phyloP scores from a whole-genome alignment of 2,888 invertebrate species.

The Endotricha flammealis region DNA sequence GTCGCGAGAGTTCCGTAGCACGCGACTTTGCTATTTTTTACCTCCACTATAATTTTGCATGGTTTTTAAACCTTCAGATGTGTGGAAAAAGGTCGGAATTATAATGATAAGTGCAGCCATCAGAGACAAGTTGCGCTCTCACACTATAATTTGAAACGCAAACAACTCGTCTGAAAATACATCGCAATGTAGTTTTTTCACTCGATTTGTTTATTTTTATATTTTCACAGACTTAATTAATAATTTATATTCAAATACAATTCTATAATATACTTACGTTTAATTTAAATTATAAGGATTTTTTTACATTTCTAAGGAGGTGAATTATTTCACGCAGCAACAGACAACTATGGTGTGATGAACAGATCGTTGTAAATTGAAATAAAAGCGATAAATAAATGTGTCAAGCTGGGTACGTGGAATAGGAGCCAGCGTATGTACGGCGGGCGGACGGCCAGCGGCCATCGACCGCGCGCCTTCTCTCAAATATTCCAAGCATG shows the following conservation, averaged over 20 bases:
- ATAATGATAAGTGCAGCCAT: constrained; percentile 22
- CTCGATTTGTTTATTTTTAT: too few relatives aligned
- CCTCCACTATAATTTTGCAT: constrained; percentile 24
- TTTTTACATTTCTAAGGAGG: too few relatives aligned
- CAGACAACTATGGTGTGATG: too few relatives aligned
- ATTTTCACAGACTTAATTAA: too few relatives aligned
- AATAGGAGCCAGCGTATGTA: neutral
- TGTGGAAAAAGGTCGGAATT: constrained; percentile 30
- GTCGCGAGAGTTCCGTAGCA: constrained; percentile 35
- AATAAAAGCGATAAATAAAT: neutral
- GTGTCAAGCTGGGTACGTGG: neutral
- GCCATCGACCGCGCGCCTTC: constrained; percentile 70
- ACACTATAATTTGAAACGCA: constrained; percentile 42
- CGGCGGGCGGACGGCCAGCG: constrained; percentile 26
- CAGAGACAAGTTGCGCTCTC: constrained; percentile 32
- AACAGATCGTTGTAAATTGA: neutral
- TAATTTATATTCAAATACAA: too few relatives aligned
- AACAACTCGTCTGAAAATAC: constrained; percentile 33
- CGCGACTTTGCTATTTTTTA: constrained; percentile 45
- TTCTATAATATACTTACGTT: too few relatives aligned
- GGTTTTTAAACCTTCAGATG: constrained; percentile 31
- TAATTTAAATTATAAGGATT: too few relatives aligned
- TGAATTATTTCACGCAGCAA: too few relatives aligned
- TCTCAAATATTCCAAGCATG: constrained; percentile 75
- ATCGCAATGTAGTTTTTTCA: constrained; percentile 38